phyloP scores from a whole-genome alignment of 2,113 vertebrate genomes.

The Smithornis capensis region DNA sequence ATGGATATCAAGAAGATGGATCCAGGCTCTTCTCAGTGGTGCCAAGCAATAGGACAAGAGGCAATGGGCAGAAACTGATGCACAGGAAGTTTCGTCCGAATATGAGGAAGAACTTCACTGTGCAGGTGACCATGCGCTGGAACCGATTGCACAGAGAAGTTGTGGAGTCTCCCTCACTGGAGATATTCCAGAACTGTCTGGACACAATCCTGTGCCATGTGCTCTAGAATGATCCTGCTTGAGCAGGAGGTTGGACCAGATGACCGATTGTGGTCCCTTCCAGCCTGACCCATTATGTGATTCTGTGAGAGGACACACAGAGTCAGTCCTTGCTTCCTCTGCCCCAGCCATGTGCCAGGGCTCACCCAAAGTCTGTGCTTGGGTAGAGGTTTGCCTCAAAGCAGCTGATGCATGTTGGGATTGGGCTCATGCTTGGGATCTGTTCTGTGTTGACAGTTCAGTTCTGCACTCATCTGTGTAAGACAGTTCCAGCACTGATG shows the following conservation, averaged over 20 bases:
- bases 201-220: not conserved
- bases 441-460: not conserved
- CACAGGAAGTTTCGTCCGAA: not conserved
- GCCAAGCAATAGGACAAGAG: not conserved
- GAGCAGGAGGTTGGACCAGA: not conserved
- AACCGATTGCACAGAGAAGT: not conserved
- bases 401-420: not conserved
- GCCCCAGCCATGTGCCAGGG: not conserved
- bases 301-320: not conserved
- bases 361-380: not conserved
- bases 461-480: not conserved
- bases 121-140: not conserved
- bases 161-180: not conserved
- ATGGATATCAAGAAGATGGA: not conserved
- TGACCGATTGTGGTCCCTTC: not conserved
- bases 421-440: not conserved
- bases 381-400: not conserved
- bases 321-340: not conserved
- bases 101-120: not conserved
- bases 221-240: not conserved
- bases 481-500: not conserved
- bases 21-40: not conserved
- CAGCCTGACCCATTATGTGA: not conserved
- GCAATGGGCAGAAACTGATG: not conserved
- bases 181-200: not conserved